Evolutionary conservation across 1,140 invertebrate species (phyloP), one percentile per base, ranked within the genome.

Genomic region (Hylaeus anthracinus): DNA sequence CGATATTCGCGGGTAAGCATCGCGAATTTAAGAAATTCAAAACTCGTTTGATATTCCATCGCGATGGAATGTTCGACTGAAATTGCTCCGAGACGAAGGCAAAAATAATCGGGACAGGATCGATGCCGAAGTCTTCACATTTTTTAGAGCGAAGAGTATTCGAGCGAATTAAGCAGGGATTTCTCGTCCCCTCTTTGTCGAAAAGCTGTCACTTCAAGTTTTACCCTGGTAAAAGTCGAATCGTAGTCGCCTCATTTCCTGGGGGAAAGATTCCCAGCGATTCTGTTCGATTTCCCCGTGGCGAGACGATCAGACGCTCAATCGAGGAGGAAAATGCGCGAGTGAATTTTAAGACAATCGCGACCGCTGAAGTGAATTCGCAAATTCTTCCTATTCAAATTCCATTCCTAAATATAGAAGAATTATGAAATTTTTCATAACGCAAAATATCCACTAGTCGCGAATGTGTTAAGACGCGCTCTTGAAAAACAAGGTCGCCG

Each of bases 101-200:
- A 8, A 0, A 9, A 15, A 48, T 56, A 1, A 0, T 3, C 41
- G 15, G 37, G 53, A 56, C 5, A 10, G 10, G 14, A 48, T 76
- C 43, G 64, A 37, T 14, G 9, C 26, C 1, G 6, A 15, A 15
- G 37, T 26, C 37, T 37, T 1, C 12, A 43, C 1, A 45, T 51
- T 60, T 69, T 51, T 69, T 5, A 12, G 41, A 58, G 10, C 4
- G 43, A n/a, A 26, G 56, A 9, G 39, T 0, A 63, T 71, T 61
- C 26, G 15, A 63, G 4, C 15, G 51, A 70, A 70, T 61, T 77
- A 78, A 72, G n/a, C 58, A 37, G n/a, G 8, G 58, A 43, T 61
- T 14, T 14, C 3, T 41, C 5, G 26, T 63, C n/a, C 58, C 39
- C 61, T 43, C 48, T 63, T 78, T 63, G 48, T 64, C 15, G n/a